Evolutionary conservation across 1,140 invertebrate species (phyloP), one percentile per base, ranked within the genome.

Genomic region (Ctenoplectra terminalis): DNA sequence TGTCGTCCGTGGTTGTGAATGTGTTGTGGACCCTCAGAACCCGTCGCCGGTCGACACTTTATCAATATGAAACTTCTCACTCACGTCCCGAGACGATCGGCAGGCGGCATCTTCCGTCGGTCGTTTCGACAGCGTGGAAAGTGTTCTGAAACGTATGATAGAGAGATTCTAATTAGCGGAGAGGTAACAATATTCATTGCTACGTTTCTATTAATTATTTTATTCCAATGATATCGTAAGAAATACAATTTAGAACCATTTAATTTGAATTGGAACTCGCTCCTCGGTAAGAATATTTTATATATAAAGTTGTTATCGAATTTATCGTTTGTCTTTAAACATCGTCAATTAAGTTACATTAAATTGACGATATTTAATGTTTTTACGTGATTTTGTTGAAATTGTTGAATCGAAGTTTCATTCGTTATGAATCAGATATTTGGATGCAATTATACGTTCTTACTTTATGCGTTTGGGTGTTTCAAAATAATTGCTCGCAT

Each of bases 61-160:
- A 76, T 72, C 64, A 40, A 84, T 80, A 73, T 31, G 60, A 67
- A 86, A 83, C 77, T 81, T 80, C 74, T 85, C 88, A 91, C 86
- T 91, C 91, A 90, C 83, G 87, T 91, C 67, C 87, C 89, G 60
- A 91, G 83, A 79, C 46, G 82, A 88, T 87, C 81, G 70, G 43
- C 54, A 52, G 76, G 75, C 85, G 81, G 79, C 88, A 86, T 89
- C 78, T 89, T 87, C 79, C 86, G 86, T 88, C 84, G 86, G 81
- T 67, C 58, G 43, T 29, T 81, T 72, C 63, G 83, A 73, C 69
- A 71, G 46, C 67, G 58, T 70, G 61, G 54, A 40, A 54, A 76
- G 17, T 52, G 31, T 70, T 60, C 88, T 89, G 78, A 20, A 86
- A 83, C 23, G n/a, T 58, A 72, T 83, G 43, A 13, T 23, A 43